These are phyloP conservation scores for Harpagus bidentatus DNA, from an alignment of 2,113 vertebrate species.

Conservation along the genomic window DNA sequence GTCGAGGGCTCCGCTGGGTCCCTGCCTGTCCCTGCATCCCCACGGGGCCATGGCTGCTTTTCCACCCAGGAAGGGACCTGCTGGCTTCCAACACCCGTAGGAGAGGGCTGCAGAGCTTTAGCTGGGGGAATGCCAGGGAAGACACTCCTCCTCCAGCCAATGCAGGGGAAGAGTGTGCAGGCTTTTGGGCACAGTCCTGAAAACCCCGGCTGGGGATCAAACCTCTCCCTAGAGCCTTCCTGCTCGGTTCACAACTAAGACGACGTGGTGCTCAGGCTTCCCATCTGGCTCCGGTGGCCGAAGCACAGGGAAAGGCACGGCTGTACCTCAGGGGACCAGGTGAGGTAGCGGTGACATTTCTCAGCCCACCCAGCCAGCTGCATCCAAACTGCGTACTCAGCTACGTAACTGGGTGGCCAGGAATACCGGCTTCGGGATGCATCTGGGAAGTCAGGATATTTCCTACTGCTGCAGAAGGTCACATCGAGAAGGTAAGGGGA, in stretches of 20 bases:
- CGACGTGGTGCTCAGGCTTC: rapidly evolving
- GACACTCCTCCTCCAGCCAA: neutral
- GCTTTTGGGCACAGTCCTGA: neutral
- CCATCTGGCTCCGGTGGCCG: rapidly evolving
- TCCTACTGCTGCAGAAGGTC: neutral
- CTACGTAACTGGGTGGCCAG: rapidly evolving
- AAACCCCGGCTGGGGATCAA: neutral
- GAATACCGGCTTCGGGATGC: rapidly evolving
- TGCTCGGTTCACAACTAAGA: rapidly evolving
- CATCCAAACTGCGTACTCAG: neutral
- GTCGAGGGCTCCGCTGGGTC: neutral
- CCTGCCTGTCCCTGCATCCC: neutral
- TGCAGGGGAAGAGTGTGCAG: neutral
- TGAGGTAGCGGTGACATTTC: rapidly evolving
- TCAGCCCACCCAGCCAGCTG: rapidly evolving
- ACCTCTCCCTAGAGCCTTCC: neutral
- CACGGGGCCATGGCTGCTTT: neutral
- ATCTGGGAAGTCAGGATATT: rapidly evolving
- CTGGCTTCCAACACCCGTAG: rapidly evolving
- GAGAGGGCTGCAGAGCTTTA: neutral
- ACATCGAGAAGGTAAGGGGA: neutral
- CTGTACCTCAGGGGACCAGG: neutral
- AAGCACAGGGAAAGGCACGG: neutral
- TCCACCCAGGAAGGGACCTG: neutral
- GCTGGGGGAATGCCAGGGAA: rapidly evolving